Evolutionary conservation across 2,113 vertebrate genomes (phyloP), one percentile per base, ranked within the genome.

Genomic region (Chroicocephalus ridibundus): DNA sequence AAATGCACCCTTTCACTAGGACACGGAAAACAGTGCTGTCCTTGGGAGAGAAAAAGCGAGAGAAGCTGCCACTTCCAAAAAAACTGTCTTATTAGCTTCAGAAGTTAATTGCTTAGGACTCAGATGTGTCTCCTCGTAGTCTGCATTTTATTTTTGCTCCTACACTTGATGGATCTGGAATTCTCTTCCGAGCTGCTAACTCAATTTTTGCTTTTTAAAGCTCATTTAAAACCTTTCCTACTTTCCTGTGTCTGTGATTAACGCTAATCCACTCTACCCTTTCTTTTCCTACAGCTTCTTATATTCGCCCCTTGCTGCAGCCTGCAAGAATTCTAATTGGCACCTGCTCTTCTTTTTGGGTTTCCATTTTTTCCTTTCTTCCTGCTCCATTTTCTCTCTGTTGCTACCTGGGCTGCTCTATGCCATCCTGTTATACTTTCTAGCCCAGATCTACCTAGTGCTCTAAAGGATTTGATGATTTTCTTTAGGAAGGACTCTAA

Each of bases 281-380:
- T 95, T 94, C 86, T 95, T 61, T 78, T 95, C 62, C 81, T 82
- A 36, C 25, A 19, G 76, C 49, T 83, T 86, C 88, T 93, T 81
- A 93, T 22, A 79, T 32, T 95, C 10, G 0, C 38, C 82, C 86
- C 86, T 97, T 86, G 61, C 88, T 84, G 70, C 77, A 94, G 86
- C 58, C 77, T 76, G 65, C 52, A 88, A 92, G 88, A 91, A 96
- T 92, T 92, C 95, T 97, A 96, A 96, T 94, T 95, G 92, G 91
- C 81, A 83, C 69, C 91, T 94, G 91, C 88, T 93, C 91, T 82
- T 95, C 83, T 92, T 94, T 96, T 69, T 65, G 86, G 49, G 77
- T 68, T 96, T 76, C 83, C 86, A 70, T 82, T 95, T 96, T 94
- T 75, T 85, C 17, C 71, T 88, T 95, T 95, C 58, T 94, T 88